Evolutionary conservation across 2,888 invertebrate species (phyloP).

Genomic region (Rhyacophila evoluta): DNA sequence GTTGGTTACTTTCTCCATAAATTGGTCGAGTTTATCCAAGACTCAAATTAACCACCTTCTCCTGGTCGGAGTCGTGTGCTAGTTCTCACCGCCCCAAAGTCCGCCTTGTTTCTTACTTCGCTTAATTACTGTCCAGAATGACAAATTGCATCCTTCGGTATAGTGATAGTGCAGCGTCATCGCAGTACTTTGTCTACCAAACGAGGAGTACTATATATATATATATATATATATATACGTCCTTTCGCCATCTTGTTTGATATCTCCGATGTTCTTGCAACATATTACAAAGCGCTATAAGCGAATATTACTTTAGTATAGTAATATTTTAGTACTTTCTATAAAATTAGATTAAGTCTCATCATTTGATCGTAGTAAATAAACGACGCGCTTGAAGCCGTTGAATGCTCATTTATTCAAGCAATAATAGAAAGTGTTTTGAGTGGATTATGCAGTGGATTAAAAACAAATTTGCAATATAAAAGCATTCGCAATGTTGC

Average conservation of each 20-base stretch:
- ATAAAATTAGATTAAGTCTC: no score
- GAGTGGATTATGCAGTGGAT: no score
- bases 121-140: constrained; percentile 14
- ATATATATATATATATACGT: background rate
- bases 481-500: no score
- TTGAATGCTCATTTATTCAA: no score
- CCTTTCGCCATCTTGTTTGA: background rate
- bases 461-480: no score
- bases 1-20: no score
- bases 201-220: background rate
- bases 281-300: background rate
- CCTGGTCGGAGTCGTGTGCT: background rate
- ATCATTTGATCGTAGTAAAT: no score
- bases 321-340: background rate
- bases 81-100: constrained; percentile 1
- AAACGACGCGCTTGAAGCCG: no score
- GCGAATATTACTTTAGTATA: no score
- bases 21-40: background rate
- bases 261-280: background rate
- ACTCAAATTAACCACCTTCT: background rate
- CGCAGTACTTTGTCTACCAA: constrained; percentile 1
- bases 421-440: no score
- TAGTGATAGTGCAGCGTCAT: constrained; percentile 19
- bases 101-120: constrained; percentile 19
- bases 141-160: constrained; percentile 4